Evolutionary conservation across 2,113 vertebrate species (phyloP), one percentile per base, ranked within the genome.

Genomic region (Vombatus ursinus): DNA sequence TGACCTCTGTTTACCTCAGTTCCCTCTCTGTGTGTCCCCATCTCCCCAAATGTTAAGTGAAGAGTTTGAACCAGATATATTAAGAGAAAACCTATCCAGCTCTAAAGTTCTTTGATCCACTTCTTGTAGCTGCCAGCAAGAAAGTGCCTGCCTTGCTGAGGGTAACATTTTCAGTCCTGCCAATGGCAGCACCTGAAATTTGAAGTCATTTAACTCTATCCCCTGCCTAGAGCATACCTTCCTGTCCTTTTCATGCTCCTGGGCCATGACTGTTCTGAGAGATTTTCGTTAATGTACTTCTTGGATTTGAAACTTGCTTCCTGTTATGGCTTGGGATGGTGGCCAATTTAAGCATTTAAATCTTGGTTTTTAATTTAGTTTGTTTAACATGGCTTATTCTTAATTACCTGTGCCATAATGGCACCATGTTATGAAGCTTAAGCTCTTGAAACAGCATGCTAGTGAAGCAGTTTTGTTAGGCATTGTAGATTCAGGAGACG

Each of bases 321-420:
- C 50, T 91, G 9, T 95, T 94, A 92, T 77, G 54, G 16, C 68
- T 50, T 94, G 90, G 94, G 93, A 90, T 57, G 91, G 90, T 95
- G 93, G 97, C 94, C 93, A 95, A 93, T 91, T 90, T 53, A 90
- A 96, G 84, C 28, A 48, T 96, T 92, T 61, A 93, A 94, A 77
- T 97, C 90, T 94, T 92, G 93, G 50, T 92, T 96, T 84, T 97
- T 93, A 19, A n/a, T 97, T 97, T 50, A 54, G 50, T 51, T 50
- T 92, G 50, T 52, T 96, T 95, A 94, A 0, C 54, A 25, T 28
- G 68, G 52, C 22, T 93, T 94, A 22, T 91, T 98, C 94, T 97
- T 97, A 97, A 96, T 97, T 97, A 94, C 61, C 93, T 93, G 49
- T 47, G 48, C 31, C 44, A 4, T 47, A 8, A 19, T 14, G 8